Evolutionary conservation across 2,888 invertebrate genomes (phyloP), one percentile per base, ranked within the genome.

Genomic region (Brachypterus glaber): DNA sequence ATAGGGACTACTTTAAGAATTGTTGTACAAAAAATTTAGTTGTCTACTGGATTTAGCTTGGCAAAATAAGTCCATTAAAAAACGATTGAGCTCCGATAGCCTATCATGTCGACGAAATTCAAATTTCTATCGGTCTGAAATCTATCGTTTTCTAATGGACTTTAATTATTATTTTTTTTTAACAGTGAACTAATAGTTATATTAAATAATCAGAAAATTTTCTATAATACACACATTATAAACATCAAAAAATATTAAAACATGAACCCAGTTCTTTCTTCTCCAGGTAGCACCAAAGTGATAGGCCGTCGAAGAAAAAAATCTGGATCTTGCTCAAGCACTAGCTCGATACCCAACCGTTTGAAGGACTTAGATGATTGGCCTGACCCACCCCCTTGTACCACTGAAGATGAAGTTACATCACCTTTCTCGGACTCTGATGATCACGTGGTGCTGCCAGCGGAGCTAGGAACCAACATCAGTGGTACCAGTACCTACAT

Each of bases 401-500:
- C 76, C 40, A 75, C 79, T 7, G 77, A 77, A 57, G 77, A 77
- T 54, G 77, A 76, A 49, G 71, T 79, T 4, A 73, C 76, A 7
- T 83, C 83, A 1, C 79, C 83, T 3, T 75, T 73, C 48, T 81
- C 82, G 4, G 82, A 82, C 56, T 73, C 73, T 1, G 73, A 66
- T 37, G 65, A 66, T 35, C 59, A 58, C 27, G 44, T 61, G 4
- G 40, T 51, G 15, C 40, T 60, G 41, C 64, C 63, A 2, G 44
- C 57, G 2, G 64, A 62, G 47, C 52, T 69, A 13, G 55, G 55
- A 30, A 53, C 60, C 25, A 74, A 72, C 46, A 63, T 77, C 53
- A 70, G 73, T 18, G 70, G 73, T 24, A 72, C 75, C 44, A 85
- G 86, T 17, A 88, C 87, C n/a, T 88, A 87, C 57, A 78, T 87